A percentile compares a stretch with the other conserved stretches of the same genome.
Evolutionary conservation across 2,888 invertebrate species (phyloP).

Genomic region (Chymomyza amoena): DNA sequence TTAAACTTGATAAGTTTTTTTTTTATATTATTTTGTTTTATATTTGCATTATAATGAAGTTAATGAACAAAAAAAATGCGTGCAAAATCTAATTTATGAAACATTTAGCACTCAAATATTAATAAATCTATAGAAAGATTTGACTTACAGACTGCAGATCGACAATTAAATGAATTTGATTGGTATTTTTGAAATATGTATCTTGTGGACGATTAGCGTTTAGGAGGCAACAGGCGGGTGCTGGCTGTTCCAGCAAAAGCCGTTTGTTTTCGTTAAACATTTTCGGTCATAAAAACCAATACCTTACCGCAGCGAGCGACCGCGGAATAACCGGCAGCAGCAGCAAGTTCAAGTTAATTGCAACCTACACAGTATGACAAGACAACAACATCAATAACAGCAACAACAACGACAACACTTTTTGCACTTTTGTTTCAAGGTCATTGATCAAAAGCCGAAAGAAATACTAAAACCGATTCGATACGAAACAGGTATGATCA

Average conservation of each 20-base stretch:
- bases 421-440: conserved; percentile 64
- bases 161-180: conserved; percentile 37
- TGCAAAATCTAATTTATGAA: background rate
- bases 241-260: conserved; percentile 4
- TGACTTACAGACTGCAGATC: background rate
- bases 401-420: conserved; percentile 28
- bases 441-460: conserved; percentile 29
- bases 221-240: background rate
- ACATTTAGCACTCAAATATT: conserved; percentile 12
- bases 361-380: conserved; percentile 51
- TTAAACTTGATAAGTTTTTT: conserved; percentile 44
- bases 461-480: background rate
- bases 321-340: conserved; percentile 46
- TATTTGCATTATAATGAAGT: conserved; percentile 36
- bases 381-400: conserved; percentile 13
- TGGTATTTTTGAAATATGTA: conserved; percentile 40
- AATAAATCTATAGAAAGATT: conserved; percentile 17
- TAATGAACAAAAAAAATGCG: conserved; percentile 40
- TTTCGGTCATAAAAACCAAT: conserved; percentile 42
- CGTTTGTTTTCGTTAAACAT: conserved; percentile 26
- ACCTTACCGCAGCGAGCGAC: conserved; percentile 14
- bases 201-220: conserved; percentile 36
- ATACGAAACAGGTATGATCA: conserved; percentile 21
- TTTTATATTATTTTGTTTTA: too few species aligned
- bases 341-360: conserved; percentile 67